Conservation (phyloP, 2,797 vertebrate species). For the Parotocinclus haroldoi region DNA sequence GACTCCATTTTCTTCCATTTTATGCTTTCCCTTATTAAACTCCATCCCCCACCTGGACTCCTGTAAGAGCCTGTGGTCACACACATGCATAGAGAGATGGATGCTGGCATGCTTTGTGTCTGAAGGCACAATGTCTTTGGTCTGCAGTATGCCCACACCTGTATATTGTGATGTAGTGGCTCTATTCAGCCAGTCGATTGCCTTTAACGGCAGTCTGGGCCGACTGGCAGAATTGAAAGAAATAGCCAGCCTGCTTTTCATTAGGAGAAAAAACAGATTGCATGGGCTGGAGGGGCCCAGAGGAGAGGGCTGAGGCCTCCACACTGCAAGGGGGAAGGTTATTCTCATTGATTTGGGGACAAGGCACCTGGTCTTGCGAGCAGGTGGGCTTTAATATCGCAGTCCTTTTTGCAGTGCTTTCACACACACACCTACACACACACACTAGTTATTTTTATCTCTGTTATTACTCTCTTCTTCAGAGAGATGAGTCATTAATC, state of each 20-base stretch:
- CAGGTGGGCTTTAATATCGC: conserved; percentile 42
- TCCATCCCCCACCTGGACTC: conserved; percentile 1
- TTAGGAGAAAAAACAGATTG: conserved; percentile 64
- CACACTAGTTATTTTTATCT: conserved; percentile 31
- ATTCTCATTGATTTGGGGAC: conserved; percentile 35
- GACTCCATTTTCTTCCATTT: conserved; percentile 53
- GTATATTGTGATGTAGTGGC: conserved; percentile 82
- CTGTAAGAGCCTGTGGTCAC: conserved; percentile 8
- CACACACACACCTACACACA: conserved; percentile 18
- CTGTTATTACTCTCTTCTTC: conserved; percentile 30
- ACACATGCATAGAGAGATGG: conserved; percentile 62
- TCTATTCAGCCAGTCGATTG: conserved; percentile 77
- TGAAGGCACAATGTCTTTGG: conserved; percentile 58
- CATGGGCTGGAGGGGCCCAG: conserved; percentile 40
- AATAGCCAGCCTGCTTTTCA: conserved; percentile 75
- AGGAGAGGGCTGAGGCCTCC: conserved; percentile 47
- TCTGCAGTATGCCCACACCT: conserved; percentile 66
- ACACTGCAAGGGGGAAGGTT: conserved; percentile 22
- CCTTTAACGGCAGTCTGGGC: conserved; percentile 71
- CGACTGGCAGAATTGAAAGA: conserved; percentile 74
- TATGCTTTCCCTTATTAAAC: conserved; percentile 44
- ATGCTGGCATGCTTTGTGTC: conserved; percentile 70
- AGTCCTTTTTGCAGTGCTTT: conserved; percentile 23
- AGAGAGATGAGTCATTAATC: conserved; percentile 29
- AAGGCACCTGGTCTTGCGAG: conserved; percentile 35